Evolutionary conservation across 2,888 invertebrate genomes (phyloP).

Genomic region (Pristionchus maxplancki): DNA sequence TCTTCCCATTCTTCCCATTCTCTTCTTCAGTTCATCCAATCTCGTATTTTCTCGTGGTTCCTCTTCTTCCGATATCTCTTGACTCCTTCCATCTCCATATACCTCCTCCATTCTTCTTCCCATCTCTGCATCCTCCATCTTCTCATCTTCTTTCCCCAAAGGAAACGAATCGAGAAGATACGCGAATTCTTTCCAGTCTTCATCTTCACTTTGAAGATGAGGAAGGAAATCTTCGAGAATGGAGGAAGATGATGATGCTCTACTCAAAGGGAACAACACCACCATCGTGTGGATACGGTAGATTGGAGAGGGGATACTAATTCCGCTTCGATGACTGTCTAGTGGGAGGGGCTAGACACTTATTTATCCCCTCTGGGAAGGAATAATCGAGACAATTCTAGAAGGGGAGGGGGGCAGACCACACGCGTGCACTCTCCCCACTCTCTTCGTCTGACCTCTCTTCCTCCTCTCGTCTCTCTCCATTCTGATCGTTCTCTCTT

Average conservation of each 20-base stretch:
- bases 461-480: neutral
- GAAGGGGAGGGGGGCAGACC: conserved; percentile 3
- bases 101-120: neutral
- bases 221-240: conserved; percentile 30
- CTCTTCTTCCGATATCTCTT: conserved; percentile 10
- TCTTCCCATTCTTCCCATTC: neutral
- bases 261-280: neutral
- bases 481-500: neutral
- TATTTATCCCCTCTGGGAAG: conserved; percentile 20
- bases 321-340: neutral
- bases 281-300: conserved; percentile 27
- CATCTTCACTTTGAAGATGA: conserved; percentile 37
- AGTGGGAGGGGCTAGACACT: neutral
- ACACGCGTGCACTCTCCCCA: neutral
- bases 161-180: conserved; percentile 32
- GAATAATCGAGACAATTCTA: conserved; percentile 36
- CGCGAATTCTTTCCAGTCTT: conserved; percentile 47
- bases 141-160: neutral
- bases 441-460: conserved; percentile 17
- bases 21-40: neutral
- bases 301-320: neutral
- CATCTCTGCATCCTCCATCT: conserved; percentile 2
- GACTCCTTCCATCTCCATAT: neutral
- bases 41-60: neutral
- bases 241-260: conserved; percentile 5